These are phyloP conservation scores for Triops cancriformis DNA, from an alignment of 1,140 invertebrate species.

Conservation along the genomic window DNA sequence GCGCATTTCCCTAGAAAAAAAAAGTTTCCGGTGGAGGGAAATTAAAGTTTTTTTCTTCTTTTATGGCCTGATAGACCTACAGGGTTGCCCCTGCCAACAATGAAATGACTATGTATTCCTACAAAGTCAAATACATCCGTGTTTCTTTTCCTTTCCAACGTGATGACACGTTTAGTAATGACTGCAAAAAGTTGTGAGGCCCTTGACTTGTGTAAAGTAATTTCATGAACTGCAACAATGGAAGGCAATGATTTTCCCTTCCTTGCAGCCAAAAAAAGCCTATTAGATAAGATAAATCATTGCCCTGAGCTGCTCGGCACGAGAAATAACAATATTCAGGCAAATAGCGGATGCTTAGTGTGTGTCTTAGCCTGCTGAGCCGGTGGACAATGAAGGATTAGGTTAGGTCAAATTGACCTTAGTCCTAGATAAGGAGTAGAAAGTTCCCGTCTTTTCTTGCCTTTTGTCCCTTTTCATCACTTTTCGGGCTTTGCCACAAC, in stretches of 20 bases:
- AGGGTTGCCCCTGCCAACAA: neutral
- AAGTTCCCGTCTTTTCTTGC: too few species aligned
- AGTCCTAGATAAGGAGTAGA: neutral
- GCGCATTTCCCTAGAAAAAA: neutral
- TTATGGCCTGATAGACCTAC: neutral
- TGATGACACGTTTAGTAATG: neutral
- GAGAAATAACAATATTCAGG: neutral
- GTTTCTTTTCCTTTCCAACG: neutral
- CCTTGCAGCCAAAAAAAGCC: neutral
- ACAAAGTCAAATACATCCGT: neutral
- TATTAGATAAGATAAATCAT: neutral
- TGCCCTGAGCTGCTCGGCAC: neutral
- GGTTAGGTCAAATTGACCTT: neutral
- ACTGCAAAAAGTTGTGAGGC: neutral
- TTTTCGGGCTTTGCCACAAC: neutral
- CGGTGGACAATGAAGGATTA: slow-evolving; percentile 4
- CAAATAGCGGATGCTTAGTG: neutral
- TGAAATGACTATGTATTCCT: neutral
- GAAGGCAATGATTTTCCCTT: neutral
- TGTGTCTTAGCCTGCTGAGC: neutral
- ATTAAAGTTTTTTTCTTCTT: neutral
- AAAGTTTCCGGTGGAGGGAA: neutral
- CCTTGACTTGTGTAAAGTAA: neutral
- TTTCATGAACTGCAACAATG: neutral
- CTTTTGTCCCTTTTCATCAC: too few species aligned